Evolutionary conservation across 2,113 vertebrate species (phyloP).

Genomic region (Corythornis madagascariensis): DNA sequence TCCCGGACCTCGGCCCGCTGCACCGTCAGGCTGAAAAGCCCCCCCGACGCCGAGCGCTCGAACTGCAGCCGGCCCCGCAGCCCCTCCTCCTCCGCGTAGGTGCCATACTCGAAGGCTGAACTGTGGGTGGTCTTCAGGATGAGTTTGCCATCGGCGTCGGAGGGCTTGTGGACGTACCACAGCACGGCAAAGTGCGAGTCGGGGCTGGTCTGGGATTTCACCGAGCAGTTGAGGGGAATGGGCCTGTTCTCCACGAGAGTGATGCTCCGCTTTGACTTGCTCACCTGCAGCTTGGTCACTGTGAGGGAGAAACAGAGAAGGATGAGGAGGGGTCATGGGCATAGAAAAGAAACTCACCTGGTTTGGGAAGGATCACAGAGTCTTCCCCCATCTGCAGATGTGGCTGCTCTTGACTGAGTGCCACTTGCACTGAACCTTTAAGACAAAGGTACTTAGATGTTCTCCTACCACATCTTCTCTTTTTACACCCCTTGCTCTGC

Average conservation of each 20-base stretch:
- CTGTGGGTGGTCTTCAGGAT: conserved; percentile 90
- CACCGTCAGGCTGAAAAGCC: conserved; percentile 89
- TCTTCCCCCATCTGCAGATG: not conserved
- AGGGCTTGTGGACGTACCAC: conserved; percentile 89
- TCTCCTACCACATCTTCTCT: not conserved
- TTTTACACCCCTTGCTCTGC: not conserved
- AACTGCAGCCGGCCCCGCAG: conserved; percentile 90
- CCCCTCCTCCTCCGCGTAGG: conserved; percentile 89
- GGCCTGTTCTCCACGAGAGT: conserved; percentile 88
- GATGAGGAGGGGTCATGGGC: not conserved
- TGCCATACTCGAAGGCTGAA: conserved; percentile 88
- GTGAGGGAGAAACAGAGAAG: not conserved
- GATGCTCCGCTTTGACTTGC: conserved; percentile 89
- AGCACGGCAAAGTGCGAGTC: conserved; percentile 91
- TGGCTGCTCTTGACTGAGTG: not conserved
- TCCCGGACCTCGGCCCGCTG: conserved; percentile 89
- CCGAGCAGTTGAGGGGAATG: conserved; percentile 89
- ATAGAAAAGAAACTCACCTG: not conserved
- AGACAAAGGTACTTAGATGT: not conserved
- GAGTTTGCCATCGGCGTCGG: conserved; percentile 84
- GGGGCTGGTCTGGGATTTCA: conserved; percentile 87
- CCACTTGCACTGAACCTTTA: not conserved
- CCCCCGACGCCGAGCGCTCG: conserved; percentile 83
- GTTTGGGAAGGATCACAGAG: not conserved
- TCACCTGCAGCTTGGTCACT: conserved; percentile 92